Conservation (phyloP, 2,888 invertebrate genomes). For the Pilophorus perplexus region DNA sequence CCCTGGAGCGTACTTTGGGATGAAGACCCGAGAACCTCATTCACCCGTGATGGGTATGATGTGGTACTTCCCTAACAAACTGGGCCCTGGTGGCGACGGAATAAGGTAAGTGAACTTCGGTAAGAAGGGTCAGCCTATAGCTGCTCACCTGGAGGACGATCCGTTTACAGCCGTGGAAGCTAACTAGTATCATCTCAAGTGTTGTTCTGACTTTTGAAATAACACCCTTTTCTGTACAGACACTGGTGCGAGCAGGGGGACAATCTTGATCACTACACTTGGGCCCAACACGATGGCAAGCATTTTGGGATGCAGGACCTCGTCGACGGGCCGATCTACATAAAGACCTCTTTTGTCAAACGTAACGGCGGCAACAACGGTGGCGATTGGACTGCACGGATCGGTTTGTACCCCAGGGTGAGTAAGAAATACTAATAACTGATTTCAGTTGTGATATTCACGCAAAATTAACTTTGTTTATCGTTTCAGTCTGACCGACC, state of each 20-base stretch:
- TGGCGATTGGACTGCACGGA: constrained; percentile 90
- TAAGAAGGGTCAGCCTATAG: too few relatives aligned
- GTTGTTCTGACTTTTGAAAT: background rate
- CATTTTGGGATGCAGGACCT: constrained; percentile 90
- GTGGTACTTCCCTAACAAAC: constrained; percentile 83
- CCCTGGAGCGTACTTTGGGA: constrained; percentile 82
- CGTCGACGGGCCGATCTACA: constrained; percentile 69
- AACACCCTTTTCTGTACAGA: constrained; percentile 54
- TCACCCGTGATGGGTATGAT: constrained; percentile 91
- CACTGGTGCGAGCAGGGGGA: constrained; percentile 94
- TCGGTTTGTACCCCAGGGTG: constrained; percentile 63
- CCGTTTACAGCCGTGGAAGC: too few relatives aligned
- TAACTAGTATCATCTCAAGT: background rate
- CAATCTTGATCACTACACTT: constrained; percentile 68
- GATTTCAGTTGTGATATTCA: background rate
- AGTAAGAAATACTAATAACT: constrained; percentile 33
- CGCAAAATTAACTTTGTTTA: too few relatives aligned
- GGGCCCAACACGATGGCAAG: constrained; percentile 90
- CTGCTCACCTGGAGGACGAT: too few relatives aligned
- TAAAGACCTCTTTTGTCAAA: constrained; percentile 88
- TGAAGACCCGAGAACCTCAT: constrained; percentile 84
- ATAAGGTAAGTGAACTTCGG: constrained; percentile 59
- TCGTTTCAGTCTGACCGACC: too few relatives aligned
- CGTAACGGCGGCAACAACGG: constrained; percentile 74
- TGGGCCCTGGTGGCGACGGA: constrained; percentile 69